Evolutionary conservation across 2,797 vertebrate genomes (phyloP), one percentile per base, ranked within the genome.

Genomic region (Podargus strigoides): DNA sequence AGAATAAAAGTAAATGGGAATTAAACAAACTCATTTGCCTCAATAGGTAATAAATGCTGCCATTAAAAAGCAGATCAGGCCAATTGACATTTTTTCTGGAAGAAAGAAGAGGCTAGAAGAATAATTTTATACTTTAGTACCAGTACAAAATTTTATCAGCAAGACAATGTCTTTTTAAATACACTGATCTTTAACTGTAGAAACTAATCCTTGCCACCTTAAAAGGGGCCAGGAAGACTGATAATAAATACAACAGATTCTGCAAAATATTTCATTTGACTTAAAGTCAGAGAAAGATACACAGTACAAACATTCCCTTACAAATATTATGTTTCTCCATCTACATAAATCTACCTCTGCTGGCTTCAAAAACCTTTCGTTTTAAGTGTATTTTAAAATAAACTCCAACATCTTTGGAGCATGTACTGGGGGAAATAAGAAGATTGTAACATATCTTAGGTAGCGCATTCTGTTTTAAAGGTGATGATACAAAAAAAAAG

Each of bases 1-100:
- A 84, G 81, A 95, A 90, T 83, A 95, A 85, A 80, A 93, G n/a
- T 87, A 90, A 94, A 90, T 56, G 52, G 47, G 56, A 94, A 94
- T 93, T 66, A 78, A 90, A 93, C 18, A 94, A 90, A 89, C 47
- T 66, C 95, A 86, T 92, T 93, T 94, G 56, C 55, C 82, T 88
- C 70, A 84, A 74, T 86, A 92, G 59, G 63, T 90, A 94, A 94
- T 89, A 95, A 93, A 93, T 12, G 27, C 14, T 42, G 17, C 30
- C 78, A 80, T 85, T 85, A 85, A 76, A 90, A 94, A 90, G 42
- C 19, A 58, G 58, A 85, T 76, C 73, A 72, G 55, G 41, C 13
- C 52, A 88, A 90, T 81, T 83, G 89, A 34, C 26, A 4, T 46
- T 50, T 86, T 74, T 72, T 70, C 66, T 77, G 27, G n/a, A 85